Conservation (phyloP, 1,140 invertebrate species). For the Daktulosphaira vitifoliae region DNA sequence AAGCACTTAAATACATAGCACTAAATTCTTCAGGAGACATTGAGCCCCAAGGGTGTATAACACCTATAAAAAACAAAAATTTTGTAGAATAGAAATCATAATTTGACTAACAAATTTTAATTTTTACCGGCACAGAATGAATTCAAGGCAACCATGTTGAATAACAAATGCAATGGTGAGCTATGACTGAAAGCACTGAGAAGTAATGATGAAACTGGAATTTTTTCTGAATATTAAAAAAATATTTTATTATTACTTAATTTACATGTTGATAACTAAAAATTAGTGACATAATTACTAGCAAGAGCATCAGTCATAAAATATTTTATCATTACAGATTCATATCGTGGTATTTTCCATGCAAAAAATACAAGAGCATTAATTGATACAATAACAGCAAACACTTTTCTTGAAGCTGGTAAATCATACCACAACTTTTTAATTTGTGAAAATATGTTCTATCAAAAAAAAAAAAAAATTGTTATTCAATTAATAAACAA, state of each 20-base stretch:
- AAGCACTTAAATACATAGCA: constrained; percentile 79
- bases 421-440: constrained; percentile 66
- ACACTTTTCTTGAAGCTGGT: constrained; percentile 64
- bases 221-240: constrained; percentile 8
- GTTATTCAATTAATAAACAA: too few species aligned
- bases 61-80: not conserved
- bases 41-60: constrained; percentile 12
- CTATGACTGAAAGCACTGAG: constrained; percentile 76
- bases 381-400: constrained; percentile 64
- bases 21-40: constrained; percentile 69
- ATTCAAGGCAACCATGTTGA: constrained; percentile 94
- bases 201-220: constrained; percentile 17
- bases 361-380: constrained; percentile 73
- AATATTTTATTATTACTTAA: not conserved
- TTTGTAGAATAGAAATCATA: not conserved
- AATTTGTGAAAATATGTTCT: constrained; percentile 43
- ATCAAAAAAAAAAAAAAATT: too few species aligned
- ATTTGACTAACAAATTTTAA: not conserved
- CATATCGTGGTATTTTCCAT: constrained; percentile 69
- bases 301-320: constrained; percentile 74
- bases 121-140: constrained; percentile 54
- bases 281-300: constrained; percentile 51
- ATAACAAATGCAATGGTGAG: constrained; percentile 71
- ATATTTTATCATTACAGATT: constrained; percentile 69
- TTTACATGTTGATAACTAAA: not conserved